Conservation (phyloP, 2,888 invertebrate species). For the Lysandra coridon region DNA sequence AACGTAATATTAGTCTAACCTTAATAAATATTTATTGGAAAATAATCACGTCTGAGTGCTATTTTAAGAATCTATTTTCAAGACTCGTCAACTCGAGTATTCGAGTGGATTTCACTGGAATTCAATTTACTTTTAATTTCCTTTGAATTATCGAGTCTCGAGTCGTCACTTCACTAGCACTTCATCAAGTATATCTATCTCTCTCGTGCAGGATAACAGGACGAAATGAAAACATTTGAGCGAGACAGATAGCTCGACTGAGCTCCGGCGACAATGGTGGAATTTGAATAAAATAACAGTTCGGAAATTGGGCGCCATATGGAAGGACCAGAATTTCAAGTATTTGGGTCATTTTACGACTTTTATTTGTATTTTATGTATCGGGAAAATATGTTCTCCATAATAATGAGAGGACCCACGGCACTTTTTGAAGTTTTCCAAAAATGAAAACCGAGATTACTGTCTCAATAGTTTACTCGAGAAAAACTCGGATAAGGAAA, state of each 20-base stretch:
- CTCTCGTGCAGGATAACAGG: slow-evolving; percentile 53
- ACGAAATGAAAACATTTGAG: slow-evolving; percentile 2
- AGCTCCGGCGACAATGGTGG: slow-evolving; percentile 43
- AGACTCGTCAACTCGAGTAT: neutral
- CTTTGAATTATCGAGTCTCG: neutral
- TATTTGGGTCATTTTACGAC: slow-evolving; percentile 35
- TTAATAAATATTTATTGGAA: neutral
- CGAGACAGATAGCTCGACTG: neutral
- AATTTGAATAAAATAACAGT: slow-evolving; percentile 75
- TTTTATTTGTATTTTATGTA: slow-evolving; percentile 23
- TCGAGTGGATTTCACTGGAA: neutral
- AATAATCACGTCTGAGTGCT: slow-evolving; percentile 1
- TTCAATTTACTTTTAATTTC: slow-evolving; percentile 10
- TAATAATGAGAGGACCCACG: neutral
- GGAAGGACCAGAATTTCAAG: slow-evolving; percentile 44
- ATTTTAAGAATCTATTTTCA: neutral
- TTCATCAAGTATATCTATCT: slow-evolving; percentile 31
- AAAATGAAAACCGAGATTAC: neutral
- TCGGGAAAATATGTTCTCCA: slow-evolving; percentile 4
- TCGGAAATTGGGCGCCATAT: slow-evolving; percentile 55
- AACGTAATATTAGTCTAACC: neutral
- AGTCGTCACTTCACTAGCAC: slow-evolving; percentile 1
- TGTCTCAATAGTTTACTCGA: neutral
- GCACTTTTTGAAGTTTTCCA: neutral
- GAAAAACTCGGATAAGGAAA: neutral